A percentile compares a stretch with the other conserved stretches of the same genome.
Conservation (phyloP, 2,888 invertebrate genomes). For the Tenthredo livida region DNA sequence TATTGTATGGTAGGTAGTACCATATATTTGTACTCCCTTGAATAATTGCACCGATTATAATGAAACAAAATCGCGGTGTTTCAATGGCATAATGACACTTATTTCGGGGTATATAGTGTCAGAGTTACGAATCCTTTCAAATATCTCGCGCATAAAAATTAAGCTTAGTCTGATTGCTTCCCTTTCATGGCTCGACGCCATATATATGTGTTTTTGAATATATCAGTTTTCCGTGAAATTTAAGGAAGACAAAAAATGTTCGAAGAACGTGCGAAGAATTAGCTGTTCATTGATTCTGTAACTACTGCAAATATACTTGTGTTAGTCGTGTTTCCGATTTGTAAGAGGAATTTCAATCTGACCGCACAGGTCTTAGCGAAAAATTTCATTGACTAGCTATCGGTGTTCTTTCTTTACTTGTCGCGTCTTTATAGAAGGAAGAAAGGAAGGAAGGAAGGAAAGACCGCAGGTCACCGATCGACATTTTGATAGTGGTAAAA, state of each 20-base stretch:
- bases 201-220: not conserved
- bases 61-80: not conserved
- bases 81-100: not conserved
- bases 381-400: constrained; percentile 30
- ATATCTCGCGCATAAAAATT: not conserved
- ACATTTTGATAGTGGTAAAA: constrained; percentile 49
- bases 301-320: not conserved
- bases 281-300: not conserved
- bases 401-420: constrained; percentile 9
- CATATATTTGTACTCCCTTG: not conserved
- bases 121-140: not conserved
- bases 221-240: not conserved
- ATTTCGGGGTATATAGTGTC: not conserved
- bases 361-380: not conserved
- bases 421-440: constrained; percentile 8
- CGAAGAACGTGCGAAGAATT: not conserved
- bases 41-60: not conserved
- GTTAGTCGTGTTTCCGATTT: not conserved
- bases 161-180: not conserved
- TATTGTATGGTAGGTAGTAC: too few species aligned
- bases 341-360: not conserved
- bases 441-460: too few species aligned
- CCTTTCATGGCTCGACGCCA: not conserved
- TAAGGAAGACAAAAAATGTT: not conserved
- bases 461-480: constrained; percentile 37